These are phyloP conservation scores for Pygocentrus nattereri DNA, from an alignment of 2,797 vertebrate genomes.

Conservation along the genomic window DNA sequence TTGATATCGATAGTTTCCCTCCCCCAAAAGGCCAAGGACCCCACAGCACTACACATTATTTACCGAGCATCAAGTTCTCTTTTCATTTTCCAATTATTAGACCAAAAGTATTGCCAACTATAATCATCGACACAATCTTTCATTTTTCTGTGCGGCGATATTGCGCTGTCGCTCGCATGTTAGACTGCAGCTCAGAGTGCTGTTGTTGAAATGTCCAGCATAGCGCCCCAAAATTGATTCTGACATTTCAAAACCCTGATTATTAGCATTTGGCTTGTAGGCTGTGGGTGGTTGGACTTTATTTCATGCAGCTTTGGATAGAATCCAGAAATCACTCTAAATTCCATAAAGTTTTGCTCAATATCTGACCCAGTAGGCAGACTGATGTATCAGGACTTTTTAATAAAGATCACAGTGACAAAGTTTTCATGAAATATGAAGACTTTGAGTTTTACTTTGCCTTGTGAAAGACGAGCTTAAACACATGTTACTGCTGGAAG, in stretches of 20 bases:
- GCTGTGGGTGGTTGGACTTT: conserved; percentile 21
- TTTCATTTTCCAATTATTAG: conserved; percentile 25
- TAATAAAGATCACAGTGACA: conserved; percentile 18
- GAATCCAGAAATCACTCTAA: conserved; percentile 30
- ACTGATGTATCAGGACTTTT: conserved; percentile 32
- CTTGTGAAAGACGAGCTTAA: conserved; percentile 40
- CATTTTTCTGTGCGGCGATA: conserved; percentile 8
- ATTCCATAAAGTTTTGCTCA: conserved; percentile 47
- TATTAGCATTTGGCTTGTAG: conserved; percentile 31
- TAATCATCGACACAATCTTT: conserved; percentile 29
- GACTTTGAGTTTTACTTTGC: background rate
- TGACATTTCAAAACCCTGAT: conserved; percentile 49
- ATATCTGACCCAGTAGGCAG: conserved; percentile 43
- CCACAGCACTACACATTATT: background rate
- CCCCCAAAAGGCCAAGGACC: background rate
- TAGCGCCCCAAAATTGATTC: conserved; percentile 26
- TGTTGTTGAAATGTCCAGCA: conserved; percentile 32
- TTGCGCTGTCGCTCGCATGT: conserved; percentile 17
- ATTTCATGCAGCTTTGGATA: conserved; percentile 41
- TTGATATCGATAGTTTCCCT: too few relatives aligned
- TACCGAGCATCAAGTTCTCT: conserved; percentile 13
- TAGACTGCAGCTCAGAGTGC: background rate
- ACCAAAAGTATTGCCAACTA: conserved; percentile 16
- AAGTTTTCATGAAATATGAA: conserved; percentile 27
- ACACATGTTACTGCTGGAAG: conserved; percentile 30